Conservation (phyloP, 2,797 vertebrate genomes). For the Enoplosus armatus region DNA sequence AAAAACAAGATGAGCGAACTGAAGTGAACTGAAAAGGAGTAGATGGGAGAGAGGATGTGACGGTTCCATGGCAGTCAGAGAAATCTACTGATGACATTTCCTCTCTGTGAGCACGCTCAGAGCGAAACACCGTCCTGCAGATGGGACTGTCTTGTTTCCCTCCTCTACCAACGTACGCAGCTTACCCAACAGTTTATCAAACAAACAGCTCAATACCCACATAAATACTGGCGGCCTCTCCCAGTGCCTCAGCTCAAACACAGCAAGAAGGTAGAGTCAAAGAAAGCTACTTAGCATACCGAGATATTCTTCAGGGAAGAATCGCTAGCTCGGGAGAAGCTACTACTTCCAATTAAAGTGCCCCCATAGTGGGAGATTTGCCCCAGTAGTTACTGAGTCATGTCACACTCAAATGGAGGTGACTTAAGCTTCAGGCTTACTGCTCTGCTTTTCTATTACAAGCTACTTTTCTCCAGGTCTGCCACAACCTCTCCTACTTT, state of each 20-base stretch:
- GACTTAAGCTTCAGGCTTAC: constrained; percentile 60
- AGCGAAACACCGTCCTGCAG: constrained; percentile 55
- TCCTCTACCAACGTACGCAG: constrained; percentile 32
- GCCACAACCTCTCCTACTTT: constrained; percentile 25
- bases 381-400: constrained; percentile 60
- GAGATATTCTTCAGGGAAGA: constrained; percentile 54
- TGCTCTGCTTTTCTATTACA: constrained; percentile 53
- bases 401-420: constrained; percentile 60
- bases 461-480: constrained; percentile 41
- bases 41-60: constrained; percentile 41
- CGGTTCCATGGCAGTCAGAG: constrained; percentile 33
- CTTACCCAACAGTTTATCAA: constrained; percentile 69
- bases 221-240: constrained; percentile 52
- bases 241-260: constrained; percentile 32
- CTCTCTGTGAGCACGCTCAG: constrained; percentile 35
- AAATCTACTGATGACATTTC: constrained; percentile 64
- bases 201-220: constrained; percentile 70
- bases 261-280: constrained; percentile 34
- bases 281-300: constrained; percentile 42
- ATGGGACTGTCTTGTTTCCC: constrained; percentile 50
- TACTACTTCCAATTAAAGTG: constrained; percentile 68
- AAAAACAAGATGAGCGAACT: constrained; percentile 17
- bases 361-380: constrained; percentile 53
- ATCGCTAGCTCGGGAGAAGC: constrained; percentile 46
- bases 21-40: constrained; percentile 7